phyloP scores from a whole-genome alignment of 2,888 invertebrate species.

The Catocala fraxini region DNA sequence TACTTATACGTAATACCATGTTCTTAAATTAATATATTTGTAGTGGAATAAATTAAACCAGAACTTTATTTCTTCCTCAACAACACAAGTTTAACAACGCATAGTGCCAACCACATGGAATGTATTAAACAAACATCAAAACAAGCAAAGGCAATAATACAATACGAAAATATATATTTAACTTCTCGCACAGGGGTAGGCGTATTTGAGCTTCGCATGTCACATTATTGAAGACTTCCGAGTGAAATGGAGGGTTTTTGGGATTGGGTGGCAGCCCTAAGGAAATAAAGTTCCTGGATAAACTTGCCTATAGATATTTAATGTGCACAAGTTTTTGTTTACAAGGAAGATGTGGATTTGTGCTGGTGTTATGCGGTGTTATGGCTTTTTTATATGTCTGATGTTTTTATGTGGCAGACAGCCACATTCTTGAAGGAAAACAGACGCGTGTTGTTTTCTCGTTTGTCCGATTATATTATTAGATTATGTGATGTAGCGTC shows the following conservation, averaged over 20 bases:
- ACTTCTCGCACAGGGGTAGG: constrained; percentile 37
- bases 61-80: not conserved
- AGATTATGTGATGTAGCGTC: not conserved
- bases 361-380: constrained; percentile 37
- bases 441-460: constrained; percentile 4
- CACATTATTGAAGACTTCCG: constrained; percentile 60
- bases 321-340: constrained; percentile 51
- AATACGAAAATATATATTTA: constrained; percentile 44
- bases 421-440: constrained; percentile 9
- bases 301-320: constrained; percentile 45
- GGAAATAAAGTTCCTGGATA: constrained; percentile 47
- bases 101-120: constrained; percentile 23
- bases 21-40: too few relatives aligned
- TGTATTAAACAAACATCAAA: constrained; percentile 44
- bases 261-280: constrained; percentile 36
- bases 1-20: too few relatives aligned
- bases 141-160: constrained; percentile 30
- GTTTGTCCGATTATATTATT: not conserved
- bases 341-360: constrained; percentile 34
- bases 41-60: too few relatives aligned
- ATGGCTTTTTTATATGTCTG: constrained; percentile 39
- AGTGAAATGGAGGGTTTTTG: constrained; percentile 40
- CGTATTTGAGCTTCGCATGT: constrained; percentile 57
- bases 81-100: not conserved
- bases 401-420: constrained; percentile 8